Percentiles rank a stretch among this genome's conserved stretches.
Conservation (phyloP, 2,113 vertebrate genomes). For the Corythornis vintsioides region DNA sequence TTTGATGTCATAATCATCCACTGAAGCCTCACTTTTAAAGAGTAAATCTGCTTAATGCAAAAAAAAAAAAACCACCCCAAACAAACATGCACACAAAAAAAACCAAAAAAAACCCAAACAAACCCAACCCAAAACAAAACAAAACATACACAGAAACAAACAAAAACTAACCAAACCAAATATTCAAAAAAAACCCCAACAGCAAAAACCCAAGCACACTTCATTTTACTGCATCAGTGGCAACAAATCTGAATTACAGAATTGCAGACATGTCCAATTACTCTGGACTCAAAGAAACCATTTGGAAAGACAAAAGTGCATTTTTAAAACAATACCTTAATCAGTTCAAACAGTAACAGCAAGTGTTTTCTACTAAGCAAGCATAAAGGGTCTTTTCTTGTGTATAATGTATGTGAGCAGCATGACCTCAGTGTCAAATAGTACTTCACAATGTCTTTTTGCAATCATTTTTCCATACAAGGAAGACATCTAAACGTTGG, state of each 20-base stretch:
- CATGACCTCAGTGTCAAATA: conserved; percentile 28
- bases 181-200: too few species aligned
- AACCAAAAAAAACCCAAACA: background rate
- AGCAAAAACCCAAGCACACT: background rate
- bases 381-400: background rate
- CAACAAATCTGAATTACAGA: conserved; percentile 61
- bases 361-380: conserved; percentile 47
- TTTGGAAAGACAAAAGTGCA: conserved; percentile 50
- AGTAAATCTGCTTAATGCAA: conserved; percentile 77
- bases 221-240: conserved; percentile 11
- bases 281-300: conserved; percentile 12
- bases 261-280: too few species aligned
- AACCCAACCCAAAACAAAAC: background rate
- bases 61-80: background rate
- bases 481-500: conserved; percentile 3
- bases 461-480: background rate
- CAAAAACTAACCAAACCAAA: too few species aligned
- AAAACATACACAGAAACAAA: background rate
- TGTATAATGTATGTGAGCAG: background rate
- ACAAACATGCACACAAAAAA: background rate
- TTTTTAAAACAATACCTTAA: conserved; percentile 65
- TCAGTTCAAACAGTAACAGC: conserved; percentile 55
- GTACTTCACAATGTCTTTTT: conserved; percentile 14
- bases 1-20: conserved; percentile 83
- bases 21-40: conserved; percentile 68